Conservation (phyloP, 2,888 invertebrate genomes). For the Pheosia tremula region DNA sequence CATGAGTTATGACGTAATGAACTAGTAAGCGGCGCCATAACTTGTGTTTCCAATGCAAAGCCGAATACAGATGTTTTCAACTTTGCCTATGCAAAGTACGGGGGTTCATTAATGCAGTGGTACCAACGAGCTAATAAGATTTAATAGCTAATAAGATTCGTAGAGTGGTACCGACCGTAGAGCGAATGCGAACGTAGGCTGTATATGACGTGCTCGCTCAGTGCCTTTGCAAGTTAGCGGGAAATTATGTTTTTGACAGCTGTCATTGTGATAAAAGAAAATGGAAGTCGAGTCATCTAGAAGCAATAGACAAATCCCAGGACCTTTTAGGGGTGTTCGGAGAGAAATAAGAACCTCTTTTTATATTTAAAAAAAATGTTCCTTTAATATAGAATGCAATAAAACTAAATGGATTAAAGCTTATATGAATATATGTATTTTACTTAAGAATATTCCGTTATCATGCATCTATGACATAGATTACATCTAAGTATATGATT, state of each 20-base stretch:
- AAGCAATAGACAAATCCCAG: no score
- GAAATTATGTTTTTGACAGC: slow-evolving; percentile 28
- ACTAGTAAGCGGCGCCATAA: slow-evolving; percentile 30
- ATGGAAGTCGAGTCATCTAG: no score
- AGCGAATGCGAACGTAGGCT: slow-evolving; percentile 19
- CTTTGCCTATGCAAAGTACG: slow-evolving; percentile 59
- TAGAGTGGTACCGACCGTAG: neutral
- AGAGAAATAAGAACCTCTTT: no score
- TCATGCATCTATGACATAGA: no score
- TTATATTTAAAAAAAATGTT: no score
- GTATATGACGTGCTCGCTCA: slow-evolving; percentile 20
- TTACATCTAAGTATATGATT: no score
- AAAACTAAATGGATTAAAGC: no score
- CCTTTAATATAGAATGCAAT: no score
- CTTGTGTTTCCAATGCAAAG: slow-evolving; percentile 39
- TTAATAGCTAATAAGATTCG: no score
- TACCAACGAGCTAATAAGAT: neutral
- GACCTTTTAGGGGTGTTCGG: no score
- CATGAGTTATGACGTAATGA: slow-evolving; percentile 33
- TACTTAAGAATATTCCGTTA: no score
- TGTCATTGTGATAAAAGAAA: slow-evolving; percentile 21
- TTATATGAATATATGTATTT: no score
- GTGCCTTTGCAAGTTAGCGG: slow-evolving; percentile 17
- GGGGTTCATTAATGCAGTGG: slow-evolving; percentile 24
- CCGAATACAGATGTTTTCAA: slow-evolving; percentile 48